Evolutionary conservation across 2,888 invertebrate genomes (phyloP).

Genomic region (Sarcophaga rosellei): DNA sequence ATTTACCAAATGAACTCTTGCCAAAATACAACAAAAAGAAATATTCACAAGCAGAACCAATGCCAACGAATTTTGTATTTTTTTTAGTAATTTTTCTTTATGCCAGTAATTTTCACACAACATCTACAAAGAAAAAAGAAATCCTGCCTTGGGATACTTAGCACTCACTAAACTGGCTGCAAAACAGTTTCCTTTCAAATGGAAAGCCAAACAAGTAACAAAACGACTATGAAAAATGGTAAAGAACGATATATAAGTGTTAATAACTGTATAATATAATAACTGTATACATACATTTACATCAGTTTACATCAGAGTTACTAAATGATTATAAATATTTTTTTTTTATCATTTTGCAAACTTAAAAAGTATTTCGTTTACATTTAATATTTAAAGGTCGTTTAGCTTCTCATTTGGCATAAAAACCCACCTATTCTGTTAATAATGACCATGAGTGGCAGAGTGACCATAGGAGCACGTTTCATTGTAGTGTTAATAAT

Average conservation of each 20-base stretch:
- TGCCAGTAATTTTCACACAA: background rate
- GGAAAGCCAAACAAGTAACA: background rate
- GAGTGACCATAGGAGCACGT: slow-evolving; percentile 24
- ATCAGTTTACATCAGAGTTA: background rate
- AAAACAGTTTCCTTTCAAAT: background rate
- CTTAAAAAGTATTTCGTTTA: background rate
- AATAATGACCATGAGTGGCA: slow-evolving; percentile 35
- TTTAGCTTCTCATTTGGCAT: slow-evolving; percentile 33
- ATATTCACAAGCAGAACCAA: slow-evolving; percentile 9
- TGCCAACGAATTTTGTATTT: background rate
- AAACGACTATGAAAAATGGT: background rate
- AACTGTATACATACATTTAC: slow-evolving; percentile 9
- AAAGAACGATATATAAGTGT: slow-evolving; percentile 49
- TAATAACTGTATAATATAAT: slow-evolving; percentile 18
- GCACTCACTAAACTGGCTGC: background rate
- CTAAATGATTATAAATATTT: background rate
- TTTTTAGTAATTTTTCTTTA: background rate
- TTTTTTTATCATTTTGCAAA: background rate
- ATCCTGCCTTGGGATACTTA: slow-evolving; percentile 7
- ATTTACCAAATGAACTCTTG: slow-evolving; percentile 44
- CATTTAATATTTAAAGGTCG: background rate
- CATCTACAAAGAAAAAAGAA: background rate
- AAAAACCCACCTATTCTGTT: slow-evolving; percentile 43
- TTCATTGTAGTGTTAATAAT: slow-evolving; percentile 47
- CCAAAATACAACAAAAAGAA: slow-evolving; percentile 23